Evolutionary conservation across 1,140 invertebrate genomes (phyloP), one percentile per base, ranked within the genome.

Genomic region (Octopus sinensis): DNA sequence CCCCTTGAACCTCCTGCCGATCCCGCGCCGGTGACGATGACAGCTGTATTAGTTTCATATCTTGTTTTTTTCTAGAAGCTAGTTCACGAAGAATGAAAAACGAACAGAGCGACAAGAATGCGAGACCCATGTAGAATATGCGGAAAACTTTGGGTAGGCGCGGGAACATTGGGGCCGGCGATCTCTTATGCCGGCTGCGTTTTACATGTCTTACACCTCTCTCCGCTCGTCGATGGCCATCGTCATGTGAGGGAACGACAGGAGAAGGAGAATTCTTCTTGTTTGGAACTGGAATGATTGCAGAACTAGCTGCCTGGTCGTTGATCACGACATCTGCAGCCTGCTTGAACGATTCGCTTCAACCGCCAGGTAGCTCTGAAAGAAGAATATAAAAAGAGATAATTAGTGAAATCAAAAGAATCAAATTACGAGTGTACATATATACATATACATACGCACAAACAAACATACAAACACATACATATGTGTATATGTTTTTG

Each of bases 151-250:
- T 77, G 52, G 76, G 76, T 10, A 77, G 76, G 23, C 76, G 76
- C 52, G 76, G 76, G 52, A 77, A 77, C 76, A 77, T 77, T 43
- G 76, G 76, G 76, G 68, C 13, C 68, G 68, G 68, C 17, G 68
- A n/a, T 23, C 13, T 73, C 68, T 23, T 13, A 6, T 73, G 68
- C 68, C 68, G 68, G 68, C 68, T 13, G 17, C 68, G 17, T 13
- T 73, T 73, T 23, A 73, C 68, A 73, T 73, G 17, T 13, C 68
- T 13, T 73, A n/a, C 68, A 13, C 68, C 68, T 13, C 17, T 13
- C 17, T 13, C 30, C 68, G 68, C 17, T 23, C 68, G 68, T 73
- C 17, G 68, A 73, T 13, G 7, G 68, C 17, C 68, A 73, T 73
- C 68, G 30, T 73, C 5, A 13, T 73, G 68, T 13, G 68, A n/a